Percentiles rank a stretch among this genome's conserved stretches.
Conservation (phyloP, 2,797 vertebrate species). For the Leptodactylus fallax region DNA sequence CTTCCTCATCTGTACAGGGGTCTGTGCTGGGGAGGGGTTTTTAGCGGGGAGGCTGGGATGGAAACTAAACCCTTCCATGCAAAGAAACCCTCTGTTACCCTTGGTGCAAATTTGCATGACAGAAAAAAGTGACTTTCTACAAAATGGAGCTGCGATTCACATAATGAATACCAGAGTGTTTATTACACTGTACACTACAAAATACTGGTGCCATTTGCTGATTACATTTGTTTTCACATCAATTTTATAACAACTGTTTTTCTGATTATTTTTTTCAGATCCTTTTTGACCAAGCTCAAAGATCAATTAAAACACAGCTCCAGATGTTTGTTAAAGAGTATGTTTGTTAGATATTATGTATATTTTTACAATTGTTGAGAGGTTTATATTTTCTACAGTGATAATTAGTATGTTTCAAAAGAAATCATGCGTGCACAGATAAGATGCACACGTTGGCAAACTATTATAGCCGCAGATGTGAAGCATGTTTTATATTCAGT, state of each 20-base stretch:
- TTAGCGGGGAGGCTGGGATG: too few relatives aligned
- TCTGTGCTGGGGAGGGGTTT: too few relatives aligned
- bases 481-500: not conserved
- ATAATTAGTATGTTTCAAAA: not conserved
- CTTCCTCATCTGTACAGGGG: too few relatives aligned
- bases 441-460: not conserved
- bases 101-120: too few relatives aligned
- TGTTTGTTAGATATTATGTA: conserved; percentile 72
- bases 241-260: not conserved
- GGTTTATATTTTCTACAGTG: not conserved
- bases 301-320: conserved; percentile 96
- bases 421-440: too few relatives aligned
- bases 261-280: conserved; percentile 81
- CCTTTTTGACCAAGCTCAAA: conserved; percentile 96
- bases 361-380: not conserved
- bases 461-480: not conserved
- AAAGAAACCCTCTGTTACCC: too few relatives aligned
- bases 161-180: too few relatives aligned
- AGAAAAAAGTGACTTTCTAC: too few relatives aligned
- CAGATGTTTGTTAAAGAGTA: conserved; percentile 98
- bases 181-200: too few relatives aligned
- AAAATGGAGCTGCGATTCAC: too few relatives aligned
- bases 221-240: not conserved
- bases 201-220: too few relatives aligned
- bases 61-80: too few relatives aligned